A percentile compares a stretch with the other conserved stretches of the same genome.
Conservation (phyloP, 2,797 vertebrate species). For the Pseudochromis fuscus region DNA sequence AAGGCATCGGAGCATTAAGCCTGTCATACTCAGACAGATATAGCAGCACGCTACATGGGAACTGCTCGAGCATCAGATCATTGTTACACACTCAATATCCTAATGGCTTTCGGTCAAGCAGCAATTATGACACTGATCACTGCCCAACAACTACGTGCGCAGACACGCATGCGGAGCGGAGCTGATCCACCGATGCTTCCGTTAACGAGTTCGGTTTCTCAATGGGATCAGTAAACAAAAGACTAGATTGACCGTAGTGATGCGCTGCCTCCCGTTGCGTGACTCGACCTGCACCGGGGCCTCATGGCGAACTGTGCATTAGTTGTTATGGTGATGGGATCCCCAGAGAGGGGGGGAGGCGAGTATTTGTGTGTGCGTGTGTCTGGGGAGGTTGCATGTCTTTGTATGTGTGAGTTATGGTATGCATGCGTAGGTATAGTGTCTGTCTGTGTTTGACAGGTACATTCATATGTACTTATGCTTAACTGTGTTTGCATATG, state of each 20-base stretch:
- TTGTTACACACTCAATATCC: constrained; percentile 30
- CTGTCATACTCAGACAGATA: background rate
- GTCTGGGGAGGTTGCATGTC: constrained; percentile 19
- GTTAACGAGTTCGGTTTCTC: constrained; percentile 66
- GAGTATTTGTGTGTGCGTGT: constrained; percentile 43
- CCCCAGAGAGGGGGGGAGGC: constrained; percentile 70
- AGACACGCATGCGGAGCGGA: constrained; percentile 9
- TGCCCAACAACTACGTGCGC: constrained; percentile 11
- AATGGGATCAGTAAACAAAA: constrained; percentile 63
- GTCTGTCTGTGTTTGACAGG: constrained; percentile 34
- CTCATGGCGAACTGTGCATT: constrained; percentile 79
- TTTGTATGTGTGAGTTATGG: constrained; percentile 14
- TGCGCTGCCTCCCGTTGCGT: constrained; percentile 74
- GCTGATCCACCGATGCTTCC: constrained; percentile 63
- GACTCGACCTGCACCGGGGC: constrained; percentile 61
- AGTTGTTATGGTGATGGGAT: constrained; percentile 79
- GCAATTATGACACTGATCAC: constrained; percentile 46
- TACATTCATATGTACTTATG: background rate
- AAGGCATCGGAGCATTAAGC: constrained; percentile 2
- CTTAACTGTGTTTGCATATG: background rate
- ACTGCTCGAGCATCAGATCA: constrained; percentile 47
- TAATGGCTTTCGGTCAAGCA: constrained; percentile 35
- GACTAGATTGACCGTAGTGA: constrained; percentile 69
- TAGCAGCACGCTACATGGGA: constrained; percentile 18
- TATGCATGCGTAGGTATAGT: constrained; percentile 2